Conservation (phyloP, 2,113 vertebrate species). For the Tapirus terrestris region DNA sequence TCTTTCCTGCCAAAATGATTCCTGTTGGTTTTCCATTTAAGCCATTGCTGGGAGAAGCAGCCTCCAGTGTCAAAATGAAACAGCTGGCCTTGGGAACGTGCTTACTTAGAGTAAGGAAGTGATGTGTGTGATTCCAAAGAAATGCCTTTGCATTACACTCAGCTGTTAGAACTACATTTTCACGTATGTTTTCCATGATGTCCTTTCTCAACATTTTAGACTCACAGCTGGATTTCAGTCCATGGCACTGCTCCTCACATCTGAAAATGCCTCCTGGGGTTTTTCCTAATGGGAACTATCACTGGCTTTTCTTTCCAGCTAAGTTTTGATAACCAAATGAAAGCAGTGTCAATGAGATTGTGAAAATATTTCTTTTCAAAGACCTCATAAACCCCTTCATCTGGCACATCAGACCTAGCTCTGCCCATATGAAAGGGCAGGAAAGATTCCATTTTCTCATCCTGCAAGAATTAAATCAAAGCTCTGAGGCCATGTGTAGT, state of each 20-base stretch:
- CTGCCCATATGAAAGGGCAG: background rate
- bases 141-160: background rate
- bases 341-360: conserved; percentile 8
- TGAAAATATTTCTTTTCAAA: conserved; percentile 60
- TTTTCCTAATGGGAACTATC: conserved; percentile 57
- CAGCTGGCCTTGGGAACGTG: conserved; percentile 53
- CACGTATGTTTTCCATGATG: background rate
- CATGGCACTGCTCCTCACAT: conserved; percentile 18
- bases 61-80: conserved; percentile 44
- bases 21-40: conserved; percentile 57
- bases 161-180: background rate
- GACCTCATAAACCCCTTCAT: conserved; percentile 27
- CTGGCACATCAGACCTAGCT: background rate
- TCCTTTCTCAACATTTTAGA: background rate
- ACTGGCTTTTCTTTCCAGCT: conserved; percentile 42
- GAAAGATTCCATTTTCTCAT: conserved; percentile 38
- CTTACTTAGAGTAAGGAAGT: conserved; percentile 48
- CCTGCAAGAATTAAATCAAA: background rate
- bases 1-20: conserved; percentile 60
- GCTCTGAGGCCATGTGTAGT: background rate
- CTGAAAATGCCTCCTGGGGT: background rate
- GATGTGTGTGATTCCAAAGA: conserved; percentile 49
- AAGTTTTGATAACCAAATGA: conserved; percentile 53
- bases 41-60: conserved; percentile 8
- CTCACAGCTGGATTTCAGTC: background rate